Conservation (phyloP, 2,113 vertebrate genomes). For the Leuciscus idus region DNA sequence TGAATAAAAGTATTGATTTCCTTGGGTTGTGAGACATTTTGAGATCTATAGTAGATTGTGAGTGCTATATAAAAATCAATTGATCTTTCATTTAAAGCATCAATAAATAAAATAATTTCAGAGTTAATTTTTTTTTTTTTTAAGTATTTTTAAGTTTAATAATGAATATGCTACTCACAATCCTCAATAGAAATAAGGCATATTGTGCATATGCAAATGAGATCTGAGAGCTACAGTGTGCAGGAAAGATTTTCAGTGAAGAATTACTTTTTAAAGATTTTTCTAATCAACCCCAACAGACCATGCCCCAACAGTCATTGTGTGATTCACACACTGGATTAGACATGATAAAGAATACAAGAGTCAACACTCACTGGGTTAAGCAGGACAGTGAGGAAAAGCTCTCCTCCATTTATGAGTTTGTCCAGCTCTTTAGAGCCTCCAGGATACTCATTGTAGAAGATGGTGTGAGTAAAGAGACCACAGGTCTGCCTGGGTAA, state of each 20-base stretch:
- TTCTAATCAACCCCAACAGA: too few relatives aligned
- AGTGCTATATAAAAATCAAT: neutral
- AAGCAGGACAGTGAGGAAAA: constrained; percentile 88
- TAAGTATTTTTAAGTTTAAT: neutral
- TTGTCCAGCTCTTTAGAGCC: constrained; percentile 88
- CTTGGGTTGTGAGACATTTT: neutral
- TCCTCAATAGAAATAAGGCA: neutral
- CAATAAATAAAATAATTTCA: neutral
- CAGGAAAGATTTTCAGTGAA: neutral
- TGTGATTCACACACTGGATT: too few relatives aligned
- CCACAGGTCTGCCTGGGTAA: constrained; percentile 89
- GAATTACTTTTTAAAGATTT: neutral
- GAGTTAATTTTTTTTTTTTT: too few relatives aligned
- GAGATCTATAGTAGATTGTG: neutral
- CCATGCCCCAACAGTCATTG: too few relatives aligned
- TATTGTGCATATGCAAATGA: neutral
- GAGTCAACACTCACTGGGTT: constrained; percentile 80
- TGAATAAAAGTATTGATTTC: neutral
- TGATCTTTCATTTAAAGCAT: neutral
- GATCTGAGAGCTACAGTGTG: neutral
- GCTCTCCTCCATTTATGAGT: constrained; percentile 88
- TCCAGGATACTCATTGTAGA: constrained; percentile 88
- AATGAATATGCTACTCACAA: neutral
- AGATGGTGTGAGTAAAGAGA: constrained; percentile 91
- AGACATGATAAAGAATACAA: too few relatives aligned